Percentiles rank a stretch among this genome's conserved stretches.
phyloP scores from a whole-genome alignment of 2,888 invertebrate species.

The Cepaea hortensis region DNA sequence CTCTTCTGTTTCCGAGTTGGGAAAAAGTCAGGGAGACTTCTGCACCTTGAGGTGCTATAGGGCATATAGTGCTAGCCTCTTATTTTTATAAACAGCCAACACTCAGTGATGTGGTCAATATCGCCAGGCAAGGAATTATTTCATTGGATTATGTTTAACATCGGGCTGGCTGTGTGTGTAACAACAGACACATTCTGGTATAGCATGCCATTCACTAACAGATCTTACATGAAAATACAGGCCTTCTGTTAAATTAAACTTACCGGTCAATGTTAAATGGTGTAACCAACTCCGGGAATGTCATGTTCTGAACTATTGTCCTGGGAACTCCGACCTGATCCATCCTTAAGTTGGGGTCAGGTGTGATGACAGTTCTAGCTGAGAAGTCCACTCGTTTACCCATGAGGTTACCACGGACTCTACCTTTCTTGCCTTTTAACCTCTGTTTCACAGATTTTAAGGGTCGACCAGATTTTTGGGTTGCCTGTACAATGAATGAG shows the following conservation, averaged over 20 bases:
- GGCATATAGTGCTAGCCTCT: too few relatives aligned
- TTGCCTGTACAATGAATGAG: conserved; percentile 80
- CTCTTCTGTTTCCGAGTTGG: too few relatives aligned
- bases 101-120: too few relatives aligned
- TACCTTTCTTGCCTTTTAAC: conserved; percentile 96
- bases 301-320: conserved; percentile 98
- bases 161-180: too few relatives aligned
- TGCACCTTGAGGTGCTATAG: too few relatives aligned
- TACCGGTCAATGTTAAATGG: conserved; percentile 98
- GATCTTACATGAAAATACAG: too few relatives aligned
- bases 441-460: conserved; percentile 97
- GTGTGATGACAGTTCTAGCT: conserved; percentile 91
- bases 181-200: too few relatives aligned
- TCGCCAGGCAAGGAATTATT: too few relatives aligned
- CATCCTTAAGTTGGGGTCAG: conserved; percentile 84
- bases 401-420: conserved; percentile 99
- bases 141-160: too few relatives aligned
- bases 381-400: conserved; percentile 99
- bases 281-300: conserved; percentile 99
- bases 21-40: too few relatives aligned
- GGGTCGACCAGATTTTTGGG: conserved; percentile 99
- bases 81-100: too few relatives aligned
- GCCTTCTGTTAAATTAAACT: conserved; percentile 58
- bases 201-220: too few relatives aligned
- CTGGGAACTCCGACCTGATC: conserved; percentile 98